Percentiles rank a stretch among this genome's conserved stretches.
Evolutionary conservation across 2,888 invertebrate genomes (phyloP).

Genomic region (Rugalucina vietnamica): DNA sequence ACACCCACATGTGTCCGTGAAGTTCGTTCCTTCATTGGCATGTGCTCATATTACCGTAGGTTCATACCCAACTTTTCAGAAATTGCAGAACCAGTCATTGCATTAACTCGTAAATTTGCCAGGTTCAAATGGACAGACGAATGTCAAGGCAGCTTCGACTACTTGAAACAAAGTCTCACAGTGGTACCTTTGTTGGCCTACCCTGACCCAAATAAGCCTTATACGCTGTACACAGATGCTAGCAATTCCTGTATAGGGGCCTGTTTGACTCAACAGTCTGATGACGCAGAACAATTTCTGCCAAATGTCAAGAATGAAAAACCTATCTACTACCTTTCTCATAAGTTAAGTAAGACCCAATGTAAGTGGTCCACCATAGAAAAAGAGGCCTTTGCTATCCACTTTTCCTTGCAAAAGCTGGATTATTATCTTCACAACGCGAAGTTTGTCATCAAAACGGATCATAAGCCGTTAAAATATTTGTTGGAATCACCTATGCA

Average conservation of each 20-base stretch:
- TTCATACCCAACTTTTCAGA: slow-evolving; percentile 47
- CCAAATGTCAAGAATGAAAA: slow-evolving; percentile 13
- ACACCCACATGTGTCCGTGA: slow-evolving; percentile 31
- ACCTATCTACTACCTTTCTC: slow-evolving; percentile 13
- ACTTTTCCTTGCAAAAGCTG: slow-evolving; percentile 26
- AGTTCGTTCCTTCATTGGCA: slow-evolving; percentile 27
- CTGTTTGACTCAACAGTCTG: slow-evolving; percentile 7
- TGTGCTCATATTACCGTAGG: slow-evolving; percentile 25
- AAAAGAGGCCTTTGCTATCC: slow-evolving; percentile 20
- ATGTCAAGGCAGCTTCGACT: slow-evolving; percentile 17
- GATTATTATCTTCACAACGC: slow-evolving; percentile 16
- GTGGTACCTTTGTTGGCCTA: slow-evolving; percentile 13
- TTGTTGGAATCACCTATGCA: slow-evolving; percentile 47
- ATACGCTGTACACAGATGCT: slow-evolving; percentile 24
- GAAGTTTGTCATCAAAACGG: slow-evolving; percentile 37
- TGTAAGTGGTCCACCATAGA: slow-evolving; percentile 15
- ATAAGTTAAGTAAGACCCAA: slow-evolving; percentile 4
- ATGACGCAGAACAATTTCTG: neutral
- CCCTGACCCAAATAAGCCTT: slow-evolving; percentile 14
- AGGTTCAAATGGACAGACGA: slow-evolving; percentile 8
- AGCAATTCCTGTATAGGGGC: slow-evolving; percentile 28
- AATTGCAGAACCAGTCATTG: slow-evolving; percentile 40
- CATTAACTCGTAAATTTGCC: slow-evolving; percentile 20
- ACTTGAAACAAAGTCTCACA: slow-evolving; percentile 10
- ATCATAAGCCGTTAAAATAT: slow-evolving; percentile 46